Base-by-base conservation (phyloP, 2,797 vertebrate species). In the Crenuchus spilurus region DNA sequence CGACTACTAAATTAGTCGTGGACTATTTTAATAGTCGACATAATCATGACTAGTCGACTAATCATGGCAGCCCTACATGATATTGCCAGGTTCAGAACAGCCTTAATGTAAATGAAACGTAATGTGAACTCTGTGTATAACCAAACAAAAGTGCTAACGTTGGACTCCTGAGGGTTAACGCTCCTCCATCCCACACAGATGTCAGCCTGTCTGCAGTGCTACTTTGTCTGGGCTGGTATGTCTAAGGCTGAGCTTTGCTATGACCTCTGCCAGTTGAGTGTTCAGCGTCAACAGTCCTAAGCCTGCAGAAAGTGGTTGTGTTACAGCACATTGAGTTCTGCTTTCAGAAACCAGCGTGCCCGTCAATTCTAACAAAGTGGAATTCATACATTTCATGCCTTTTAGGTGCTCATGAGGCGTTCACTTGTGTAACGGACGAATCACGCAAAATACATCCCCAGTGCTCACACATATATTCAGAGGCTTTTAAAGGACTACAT, bases 351-450 rank as follows among this genome's bases (percentile, higher is more conserved):
- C 31, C 37, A 14, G 2, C n/a, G 51, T 30, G 51, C 51, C 51
- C 41, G 35, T 54, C 58, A n/a, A 46, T 63, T 63, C 18, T 13
- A 30, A 30, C 37, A 39, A 30, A 60, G 41, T 52, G 51, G 65
- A 74, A 65, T 70, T 37, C 39, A 70, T 66, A 49, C 41, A 48
- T 71, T 71, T 61, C 52, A 67, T 67, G 51, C 66, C 39, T 75
- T 55, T 54, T 67, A 71, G 51, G 39, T 48, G 42, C 62, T 57
- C 14, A 44, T 54, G 60, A 72, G 70, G 28, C 60, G 6, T 33
- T 64, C 35, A 18, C 18, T 22, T 13, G n/a, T 30, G 6, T 10
- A 24, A 13, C 14, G 33, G 35, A 61, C 57, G 24, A 4, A 31
- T 52, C 37, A 8, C 9, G 39, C 37, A 44, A 46, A 55, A 55